phyloP scores from a whole-genome alignment of 2,797 vertebrate species.

The Pampus argenteus region DNA sequence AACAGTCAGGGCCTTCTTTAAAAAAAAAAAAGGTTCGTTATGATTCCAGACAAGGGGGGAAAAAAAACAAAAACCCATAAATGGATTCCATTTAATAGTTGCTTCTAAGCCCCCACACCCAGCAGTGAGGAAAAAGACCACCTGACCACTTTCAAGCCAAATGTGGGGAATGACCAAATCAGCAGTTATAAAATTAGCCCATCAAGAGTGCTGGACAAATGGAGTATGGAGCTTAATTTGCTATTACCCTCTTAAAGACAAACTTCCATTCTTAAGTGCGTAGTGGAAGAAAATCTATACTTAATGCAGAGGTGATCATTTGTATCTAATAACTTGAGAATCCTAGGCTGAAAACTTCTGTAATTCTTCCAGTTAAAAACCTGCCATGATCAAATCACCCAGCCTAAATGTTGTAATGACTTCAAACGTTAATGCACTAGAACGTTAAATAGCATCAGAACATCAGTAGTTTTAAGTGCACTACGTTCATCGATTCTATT shows the following conservation, averaged over 20 bases:
- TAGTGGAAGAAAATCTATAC: slow-evolving; percentile 90
- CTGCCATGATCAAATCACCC: slow-evolving; percentile 89
- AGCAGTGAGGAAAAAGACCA: slow-evolving; percentile 80
- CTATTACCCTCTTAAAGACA: slow-evolving; percentile 92
- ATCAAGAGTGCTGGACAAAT: slow-evolving; percentile 90
- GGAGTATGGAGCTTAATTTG: slow-evolving; percentile 91
- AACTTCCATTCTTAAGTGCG: slow-evolving; percentile 90
- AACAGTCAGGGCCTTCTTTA: slow-evolving; percentile 67
- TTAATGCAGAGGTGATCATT: slow-evolving; percentile 91
- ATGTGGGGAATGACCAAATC: slow-evolving; percentile 88
- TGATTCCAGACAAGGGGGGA: slow-evolving; percentile 46
- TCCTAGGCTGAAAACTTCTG: slow-evolving; percentile 89
- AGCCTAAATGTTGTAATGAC: slow-evolving; percentile 88
- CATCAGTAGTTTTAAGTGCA: slow-evolving; percentile 90
- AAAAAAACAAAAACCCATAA: slow-evolving; percentile 49
- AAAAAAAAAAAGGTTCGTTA: slow-evolving; percentile 70
- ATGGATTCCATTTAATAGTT: slow-evolving; percentile 78
- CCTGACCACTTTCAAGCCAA: slow-evolving; percentile 88
- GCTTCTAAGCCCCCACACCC: slow-evolving; percentile 73
- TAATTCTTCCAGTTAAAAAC: slow-evolving; percentile 91
- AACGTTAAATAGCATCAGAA: slow-evolving; percentile 90
- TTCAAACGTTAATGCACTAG: slow-evolving; percentile 90
- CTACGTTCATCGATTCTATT: slow-evolving; percentile 88
- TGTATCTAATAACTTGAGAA: slow-evolving; percentile 91
- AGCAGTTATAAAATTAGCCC: slow-evolving; percentile 92